Evolutionary conservation across 2,113 vertebrate species (phyloP).

Genomic region (Leiothrix lutea): DNA sequence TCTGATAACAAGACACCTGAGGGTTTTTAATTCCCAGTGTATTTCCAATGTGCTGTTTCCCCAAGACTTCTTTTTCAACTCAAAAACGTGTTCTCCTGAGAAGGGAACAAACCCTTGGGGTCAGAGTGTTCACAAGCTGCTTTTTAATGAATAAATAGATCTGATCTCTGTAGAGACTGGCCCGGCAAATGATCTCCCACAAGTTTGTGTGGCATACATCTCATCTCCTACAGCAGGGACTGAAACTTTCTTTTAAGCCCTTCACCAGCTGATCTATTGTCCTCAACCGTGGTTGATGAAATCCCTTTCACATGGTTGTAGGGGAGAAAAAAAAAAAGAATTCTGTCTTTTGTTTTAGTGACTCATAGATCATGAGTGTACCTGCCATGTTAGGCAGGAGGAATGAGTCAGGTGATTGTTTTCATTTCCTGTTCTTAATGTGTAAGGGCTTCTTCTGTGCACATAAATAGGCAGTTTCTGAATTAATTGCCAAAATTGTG

Average conservation of each 20-base stretch:
- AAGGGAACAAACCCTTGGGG: background rate
- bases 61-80: background rate
- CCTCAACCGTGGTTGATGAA: background rate
- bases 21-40: background rate
- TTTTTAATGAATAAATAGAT: background rate
- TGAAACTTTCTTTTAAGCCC: background rate
- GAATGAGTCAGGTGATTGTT: background rate
- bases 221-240: background rate
- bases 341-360: background rate
- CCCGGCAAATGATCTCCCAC: background rate
- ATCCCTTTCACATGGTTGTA: background rate
- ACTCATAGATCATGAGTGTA: background rate
- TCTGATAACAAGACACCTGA: background rate
- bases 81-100: background rate
- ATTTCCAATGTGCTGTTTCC: background rate
- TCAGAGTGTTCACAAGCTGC: background rate
- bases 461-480: background rate
- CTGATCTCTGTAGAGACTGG: background rate
- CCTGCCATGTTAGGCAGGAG: background rate
- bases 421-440: background rate
- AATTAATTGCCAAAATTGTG: background rate
- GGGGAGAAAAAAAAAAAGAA: accelerated
- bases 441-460: background rate
- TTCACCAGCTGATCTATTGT: background rate
- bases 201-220: background rate